Evolutionary conservation across 2,888 invertebrate genomes (phyloP), one percentile per base, ranked within the genome.

Genomic region (Chymomyza fuscimana): DNA sequence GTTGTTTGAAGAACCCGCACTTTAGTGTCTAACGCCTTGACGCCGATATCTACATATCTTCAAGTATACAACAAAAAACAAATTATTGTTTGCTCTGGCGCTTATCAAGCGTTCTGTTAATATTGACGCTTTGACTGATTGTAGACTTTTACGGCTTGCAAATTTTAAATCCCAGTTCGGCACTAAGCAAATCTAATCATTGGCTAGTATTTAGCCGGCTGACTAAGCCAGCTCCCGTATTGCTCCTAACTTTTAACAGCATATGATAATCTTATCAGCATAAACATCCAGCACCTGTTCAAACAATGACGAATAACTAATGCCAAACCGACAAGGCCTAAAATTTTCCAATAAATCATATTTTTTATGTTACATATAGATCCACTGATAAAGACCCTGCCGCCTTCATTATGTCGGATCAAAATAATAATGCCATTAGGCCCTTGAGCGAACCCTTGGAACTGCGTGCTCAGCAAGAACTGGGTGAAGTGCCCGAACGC

Each of bases 401-500:
- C 22, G 29, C 62, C 22, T 36, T 25, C 61, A 50, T 66, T 12
- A 82, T 83, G 83, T 74, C 87, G 54, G 72, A 76, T 65, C 60
- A 72, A 25, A 60, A 60, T 16, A 60, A 60, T 60, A 73, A 73
- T 58, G 66, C 63, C 64, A 59, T 91, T 69, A 90, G 92, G 29
- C 89, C 90, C n/a, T 72, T 92, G 29, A 79, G 84, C 67, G 82
- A 82, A 0, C 76, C 80, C 61, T 70, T 92, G 70, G 87, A 86
- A 29, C 81, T 86, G 65, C 90, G 91, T 67, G 93, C 94, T 0
- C 89, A 89, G 63, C 82, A 91, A 25, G 93, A 93, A 77, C 83
- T 94, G 50, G 92, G 92, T 60, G 94, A 94, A 86, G 92, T 92
- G 74, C 93, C 93, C 0, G 90, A 90, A 25, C 87, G 91, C 19